phyloP scores from a whole-genome alignment of 1,140 invertebrate species.

The Conopomorpha cramerella region DNA sequence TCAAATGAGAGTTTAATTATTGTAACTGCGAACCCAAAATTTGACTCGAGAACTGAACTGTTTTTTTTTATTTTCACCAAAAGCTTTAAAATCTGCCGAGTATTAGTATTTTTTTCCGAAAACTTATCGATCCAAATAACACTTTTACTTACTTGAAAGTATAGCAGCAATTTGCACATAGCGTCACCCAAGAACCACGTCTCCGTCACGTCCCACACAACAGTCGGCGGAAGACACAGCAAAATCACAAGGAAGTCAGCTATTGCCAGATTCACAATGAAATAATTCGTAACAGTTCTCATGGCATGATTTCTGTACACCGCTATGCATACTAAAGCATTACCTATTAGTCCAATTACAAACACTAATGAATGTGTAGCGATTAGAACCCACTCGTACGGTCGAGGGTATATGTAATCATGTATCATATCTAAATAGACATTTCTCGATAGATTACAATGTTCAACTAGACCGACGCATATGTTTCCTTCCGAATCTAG shows the following conservation, averaged over 20 bases:
- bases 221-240: conserved; percentile 79
- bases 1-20: no score
- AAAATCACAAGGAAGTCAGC: conserved; percentile 87
- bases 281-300: no score
- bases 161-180: conserved; percentile 78
- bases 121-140: no score
- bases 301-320: conserved; percentile 79
- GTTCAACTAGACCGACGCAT: conserved; percentile 11
- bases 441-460: conserved; percentile 38
- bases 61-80: no score
- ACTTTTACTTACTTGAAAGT: conserved; percentile 80
- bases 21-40: no score
- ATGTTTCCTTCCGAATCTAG: no score
- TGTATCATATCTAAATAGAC: conserved; percentile 63
- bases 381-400: conserved; percentile 67
- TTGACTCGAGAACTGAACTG: no score
- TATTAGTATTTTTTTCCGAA: no score
- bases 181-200: no score
- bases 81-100: no score
- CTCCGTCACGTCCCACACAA: conserved; percentile 84
- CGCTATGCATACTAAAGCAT: conserved; percentile 82
- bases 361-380: conserved; percentile 69
- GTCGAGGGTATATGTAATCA: conserved; percentile 57
- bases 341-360: conserved; percentile 76
- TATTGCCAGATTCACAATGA: no score